A percentile compares a stretch with the other conserved stretches of the same genome.
These are phyloP conservation scores for Drosophila sproati DNA, from an alignment of 1,140 invertebrate species.

Conservation along the genomic window DNA sequence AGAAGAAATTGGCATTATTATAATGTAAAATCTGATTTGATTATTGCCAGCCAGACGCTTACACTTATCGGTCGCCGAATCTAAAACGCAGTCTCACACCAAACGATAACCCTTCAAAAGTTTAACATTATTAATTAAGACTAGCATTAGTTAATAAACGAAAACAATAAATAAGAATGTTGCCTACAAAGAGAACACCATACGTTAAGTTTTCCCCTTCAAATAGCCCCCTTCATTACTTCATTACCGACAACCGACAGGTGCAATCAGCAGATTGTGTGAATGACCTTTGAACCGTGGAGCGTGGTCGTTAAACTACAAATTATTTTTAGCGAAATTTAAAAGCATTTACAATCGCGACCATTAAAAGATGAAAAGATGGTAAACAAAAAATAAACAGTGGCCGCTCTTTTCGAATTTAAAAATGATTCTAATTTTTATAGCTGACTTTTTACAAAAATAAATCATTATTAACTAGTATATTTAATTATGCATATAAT, in stretches of 20 bases:
- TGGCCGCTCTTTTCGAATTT: background rate
- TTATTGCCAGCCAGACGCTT: conserved; percentile 49
- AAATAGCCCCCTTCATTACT: background rate
- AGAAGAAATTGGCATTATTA: conserved; percentile 72
- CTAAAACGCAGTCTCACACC: conserved; percentile 18
- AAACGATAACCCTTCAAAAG: conserved; percentile 22
- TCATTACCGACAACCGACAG: background rate
- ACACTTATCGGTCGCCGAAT: conserved; percentile 37
- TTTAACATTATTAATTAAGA: conserved; percentile 25
- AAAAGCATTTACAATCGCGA: conserved; percentile 1
- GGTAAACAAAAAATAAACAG: background rate
- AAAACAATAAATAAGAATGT: conserved; percentile 4
- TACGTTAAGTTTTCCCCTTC: conserved; percentile 11
- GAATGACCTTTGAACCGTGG: background rate
- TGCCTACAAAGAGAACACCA: conserved; percentile 1
- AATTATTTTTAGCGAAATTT: conserved; percentile 2
- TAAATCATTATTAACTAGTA: too few species aligned
- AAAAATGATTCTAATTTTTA: background rate
- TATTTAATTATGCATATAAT: too few species aligned
- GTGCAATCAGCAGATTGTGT: conserved; percentile 4
- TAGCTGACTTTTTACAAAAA: too few species aligned
- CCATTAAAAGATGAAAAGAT: conserved; percentile 6
- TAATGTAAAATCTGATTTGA: conserved; percentile 54
- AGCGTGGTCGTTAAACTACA: conserved; percentile 10
- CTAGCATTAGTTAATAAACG: conserved; percentile 19